phyloP scores from a whole-genome alignment of 2,113 vertebrate species.

The Chionis minor region DNA sequence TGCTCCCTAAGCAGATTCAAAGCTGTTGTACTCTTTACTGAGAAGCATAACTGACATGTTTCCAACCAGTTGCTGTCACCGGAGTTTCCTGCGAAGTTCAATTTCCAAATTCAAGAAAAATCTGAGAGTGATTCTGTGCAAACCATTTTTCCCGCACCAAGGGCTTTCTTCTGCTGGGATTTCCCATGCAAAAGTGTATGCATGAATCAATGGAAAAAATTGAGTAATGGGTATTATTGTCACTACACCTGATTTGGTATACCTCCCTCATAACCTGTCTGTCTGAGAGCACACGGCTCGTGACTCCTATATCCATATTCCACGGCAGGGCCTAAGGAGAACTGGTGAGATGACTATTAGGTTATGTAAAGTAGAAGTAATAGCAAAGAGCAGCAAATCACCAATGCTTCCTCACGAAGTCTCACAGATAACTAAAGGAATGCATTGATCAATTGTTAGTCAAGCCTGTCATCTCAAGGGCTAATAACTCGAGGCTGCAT shows the following conservation, averaged over 20 bases:
- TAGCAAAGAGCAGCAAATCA: background rate
- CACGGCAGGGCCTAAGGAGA: background rate
- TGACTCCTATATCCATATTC: background rate
- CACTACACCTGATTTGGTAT: background rate
- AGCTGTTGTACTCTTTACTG: background rate
- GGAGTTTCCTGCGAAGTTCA: background rate
- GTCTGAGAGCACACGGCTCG: background rate
- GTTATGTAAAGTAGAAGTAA: background rate
- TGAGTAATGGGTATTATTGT: background rate
- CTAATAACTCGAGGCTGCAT: background rate
- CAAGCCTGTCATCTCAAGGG: background rate
- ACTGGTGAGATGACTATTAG: background rate
- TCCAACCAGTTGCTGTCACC: background rate
- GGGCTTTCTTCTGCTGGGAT: background rate
- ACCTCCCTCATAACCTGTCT: background rate
- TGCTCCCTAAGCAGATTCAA: background rate
- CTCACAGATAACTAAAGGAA: background rate
- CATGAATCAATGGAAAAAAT: background rate
- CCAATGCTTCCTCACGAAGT: background rate
- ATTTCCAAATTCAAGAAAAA: background rate
- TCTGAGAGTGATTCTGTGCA: background rate
- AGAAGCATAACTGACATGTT: background rate
- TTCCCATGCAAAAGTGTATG: background rate
- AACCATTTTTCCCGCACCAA: background rate
- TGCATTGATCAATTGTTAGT: background rate